phyloP scores from a whole-genome alignment of 2,797 vertebrate genomes.

The Poeciliopsis infans region DNA sequence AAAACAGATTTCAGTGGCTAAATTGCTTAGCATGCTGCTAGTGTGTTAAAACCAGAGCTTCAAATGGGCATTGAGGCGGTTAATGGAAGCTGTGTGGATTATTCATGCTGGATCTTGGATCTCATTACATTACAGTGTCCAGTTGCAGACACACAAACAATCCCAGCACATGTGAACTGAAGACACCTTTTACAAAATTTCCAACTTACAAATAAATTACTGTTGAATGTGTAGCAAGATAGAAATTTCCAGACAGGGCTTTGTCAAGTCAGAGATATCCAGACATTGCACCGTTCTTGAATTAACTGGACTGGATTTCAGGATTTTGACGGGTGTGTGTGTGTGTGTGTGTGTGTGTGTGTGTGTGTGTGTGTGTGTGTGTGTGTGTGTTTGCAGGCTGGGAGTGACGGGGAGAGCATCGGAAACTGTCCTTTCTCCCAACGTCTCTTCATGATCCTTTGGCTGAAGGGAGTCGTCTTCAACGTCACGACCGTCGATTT shows the following conservation, averaged over 20 bases:
- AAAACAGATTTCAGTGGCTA: slow-evolving; percentile 11
- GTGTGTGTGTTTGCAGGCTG: slow-evolving; percentile 81
- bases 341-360: too few species aligned
- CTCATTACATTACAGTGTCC: slow-evolving; percentile 70
- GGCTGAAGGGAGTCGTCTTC: slow-evolving; percentile 96
- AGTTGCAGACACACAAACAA: slow-evolving; percentile 40
- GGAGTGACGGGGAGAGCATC: slow-evolving; percentile 94
- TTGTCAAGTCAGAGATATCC: not conserved
- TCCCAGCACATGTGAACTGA: not conserved
- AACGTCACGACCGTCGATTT: slow-evolving; percentile 96
- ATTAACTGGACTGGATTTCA: not conserved
- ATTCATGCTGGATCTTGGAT: slow-evolving; percentile 71
- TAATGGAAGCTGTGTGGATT: slow-evolving; percentile 73
- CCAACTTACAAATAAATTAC: not conserved
- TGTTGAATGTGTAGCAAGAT: not conserved
- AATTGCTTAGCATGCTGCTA: not conserved
- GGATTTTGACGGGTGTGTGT: not conserved
- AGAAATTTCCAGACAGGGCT: not conserved
- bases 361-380: not conserved
- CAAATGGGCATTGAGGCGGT: slow-evolving; percentile 57
- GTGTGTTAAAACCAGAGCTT: slow-evolving; percentile 32
- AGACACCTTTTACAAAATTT: not conserved
- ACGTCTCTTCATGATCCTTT: slow-evolving; percentile 97
- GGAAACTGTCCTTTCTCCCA: slow-evolving; percentile 98
- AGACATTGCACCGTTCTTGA: not conserved